A percentile compares a stretch with the other conserved stretches of the same genome.
phyloP scores from a whole-genome alignment of 1,140 invertebrate species.

The Plectrocnemia conspersa region DNA sequence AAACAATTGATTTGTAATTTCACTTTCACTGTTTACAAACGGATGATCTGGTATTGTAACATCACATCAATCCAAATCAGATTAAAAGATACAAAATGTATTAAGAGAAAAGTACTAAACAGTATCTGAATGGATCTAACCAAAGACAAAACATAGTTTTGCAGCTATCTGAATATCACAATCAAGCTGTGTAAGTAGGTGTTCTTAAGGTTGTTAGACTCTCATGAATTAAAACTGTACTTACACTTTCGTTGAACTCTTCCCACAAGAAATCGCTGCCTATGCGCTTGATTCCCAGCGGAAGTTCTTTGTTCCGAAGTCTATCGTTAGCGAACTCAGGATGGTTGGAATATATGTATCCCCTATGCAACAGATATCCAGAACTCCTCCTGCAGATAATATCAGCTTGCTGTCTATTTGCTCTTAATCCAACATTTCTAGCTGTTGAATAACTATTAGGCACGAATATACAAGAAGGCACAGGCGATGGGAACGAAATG shows the following conservation, averaged over 20 bases:
- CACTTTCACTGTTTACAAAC: too few species aligned
- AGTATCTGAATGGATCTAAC: too few species aligned
- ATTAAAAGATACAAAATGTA: too few species aligned
- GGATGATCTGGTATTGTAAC: too few species aligned
- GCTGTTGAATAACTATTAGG: constrained; percentile 35
- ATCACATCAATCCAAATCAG: too few species aligned
- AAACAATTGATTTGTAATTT: too few species aligned
- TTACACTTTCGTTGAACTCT: constrained; percentile 24
- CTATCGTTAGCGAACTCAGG: constrained; percentile 34
- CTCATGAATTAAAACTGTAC: constrained; percentile 16
- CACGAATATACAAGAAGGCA: constrained; percentile 38
- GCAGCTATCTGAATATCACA: too few species aligned
- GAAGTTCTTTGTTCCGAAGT: constrained; percentile 35
- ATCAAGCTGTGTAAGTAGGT: too few species aligned
- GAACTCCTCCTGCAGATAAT: constrained; percentile 41
- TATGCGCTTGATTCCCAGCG: constrained; percentile 42
- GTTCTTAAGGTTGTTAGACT: too few species aligned
- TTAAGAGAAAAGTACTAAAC: too few species aligned
- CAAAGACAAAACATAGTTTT: too few species aligned
- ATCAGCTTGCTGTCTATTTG: constrained; percentile 43
- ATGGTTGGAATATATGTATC: constrained; percentile 46
- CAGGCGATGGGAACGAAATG: constrained; percentile 41
- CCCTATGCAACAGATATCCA: constrained; percentile 41
- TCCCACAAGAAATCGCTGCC: constrained; percentile 31
- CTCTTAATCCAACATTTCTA: constrained; percentile 40